These are phyloP conservation scores for Coracopsis vasa DNA, from an alignment of 2,113 vertebrate genomes.

Conservation along the genomic window DNA sequence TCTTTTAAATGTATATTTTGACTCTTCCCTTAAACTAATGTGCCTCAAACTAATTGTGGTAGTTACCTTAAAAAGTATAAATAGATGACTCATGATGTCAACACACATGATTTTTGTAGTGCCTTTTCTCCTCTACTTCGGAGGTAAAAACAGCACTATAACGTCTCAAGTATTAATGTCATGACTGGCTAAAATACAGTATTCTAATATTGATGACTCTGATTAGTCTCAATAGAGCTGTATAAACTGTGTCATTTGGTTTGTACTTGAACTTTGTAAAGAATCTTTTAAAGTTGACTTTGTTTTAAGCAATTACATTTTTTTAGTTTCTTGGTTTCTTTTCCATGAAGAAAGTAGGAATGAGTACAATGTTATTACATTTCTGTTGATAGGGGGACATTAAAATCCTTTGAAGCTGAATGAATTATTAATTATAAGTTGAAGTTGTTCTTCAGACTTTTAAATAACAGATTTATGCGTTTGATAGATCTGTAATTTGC, in stretches of 20 bases:
- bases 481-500: not conserved
- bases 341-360: not conserved
- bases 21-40: not conserved
- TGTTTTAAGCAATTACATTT: not conserved
- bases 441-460: not conserved
- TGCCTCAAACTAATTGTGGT: not conserved
- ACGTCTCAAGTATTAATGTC: not conserved
- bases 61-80: not conserved
- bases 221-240: not conserved
- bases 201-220: not conserved
- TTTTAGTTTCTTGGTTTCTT: not conserved
- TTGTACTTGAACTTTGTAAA: not conserved
- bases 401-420: not conserved
- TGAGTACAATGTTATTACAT: not conserved
- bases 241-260: not conserved
- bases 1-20: not conserved
- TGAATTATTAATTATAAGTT: not conserved
- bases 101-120: not conserved
- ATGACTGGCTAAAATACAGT: not conserved
- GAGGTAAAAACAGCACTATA: not conserved
- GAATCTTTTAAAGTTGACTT: not conserved
- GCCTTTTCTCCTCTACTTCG: not conserved
- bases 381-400: not conserved
- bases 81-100: not conserved
- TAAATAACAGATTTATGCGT: not conserved